These are phyloP conservation scores for Drosophila anomalata DNA, from an alignment of 2,888 invertebrate genomes.

Conservation along the genomic window DNA sequence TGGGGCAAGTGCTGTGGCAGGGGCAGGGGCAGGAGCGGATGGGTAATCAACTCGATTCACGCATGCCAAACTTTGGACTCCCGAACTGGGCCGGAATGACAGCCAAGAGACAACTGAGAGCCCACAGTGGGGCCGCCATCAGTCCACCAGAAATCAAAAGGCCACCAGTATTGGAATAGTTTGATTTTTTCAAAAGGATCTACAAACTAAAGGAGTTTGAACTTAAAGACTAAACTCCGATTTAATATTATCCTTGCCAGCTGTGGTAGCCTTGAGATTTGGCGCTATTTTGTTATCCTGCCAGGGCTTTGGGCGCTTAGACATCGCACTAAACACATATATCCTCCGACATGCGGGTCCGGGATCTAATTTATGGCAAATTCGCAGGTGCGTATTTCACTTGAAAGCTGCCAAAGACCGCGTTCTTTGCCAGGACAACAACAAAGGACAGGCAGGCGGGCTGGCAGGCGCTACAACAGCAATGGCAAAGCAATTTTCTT, in stretches of 20 bases:
- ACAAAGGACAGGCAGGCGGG: slow-evolving; percentile 40
- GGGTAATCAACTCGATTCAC: slow-evolving; percentile 34
- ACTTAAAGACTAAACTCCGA: too few relatives aligned
- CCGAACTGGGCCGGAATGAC: slow-evolving; percentile 34
- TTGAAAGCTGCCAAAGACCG: slow-evolving; percentile 72
- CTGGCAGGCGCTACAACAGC: slow-evolving; percentile 19
- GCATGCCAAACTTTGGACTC: slow-evolving; percentile 39
- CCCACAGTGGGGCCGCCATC: slow-evolving; percentile 33
- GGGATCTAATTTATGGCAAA: slow-evolving; percentile 78
- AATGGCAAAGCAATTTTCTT: slow-evolving; percentile 40
- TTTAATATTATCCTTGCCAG: neutral
- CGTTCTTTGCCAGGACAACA: slow-evolving; percentile 51
- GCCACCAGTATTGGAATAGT: neutral
- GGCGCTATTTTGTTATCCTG: slow-evolving; percentile 58
- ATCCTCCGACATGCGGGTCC: slow-evolving; percentile 28
- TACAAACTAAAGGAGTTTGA: too few relatives aligned
- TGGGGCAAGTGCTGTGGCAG: neutral
- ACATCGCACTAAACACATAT: slow-evolving; percentile 47
- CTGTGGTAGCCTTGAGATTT: slow-evolving; percentile 45
- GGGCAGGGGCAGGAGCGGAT: neutral
- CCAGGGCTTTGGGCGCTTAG: slow-evolving; percentile 48
- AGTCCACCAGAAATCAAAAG: slow-evolving; percentile 9
- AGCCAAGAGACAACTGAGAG: slow-evolving; percentile 20
- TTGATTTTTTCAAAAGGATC: too few relatives aligned
- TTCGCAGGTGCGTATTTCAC: slow-evolving; percentile 78